These are phyloP conservation scores for Cremastinae sp. DNA, from an alignment of 2,888 invertebrate genomes.

Conservation along the genomic window DNA sequence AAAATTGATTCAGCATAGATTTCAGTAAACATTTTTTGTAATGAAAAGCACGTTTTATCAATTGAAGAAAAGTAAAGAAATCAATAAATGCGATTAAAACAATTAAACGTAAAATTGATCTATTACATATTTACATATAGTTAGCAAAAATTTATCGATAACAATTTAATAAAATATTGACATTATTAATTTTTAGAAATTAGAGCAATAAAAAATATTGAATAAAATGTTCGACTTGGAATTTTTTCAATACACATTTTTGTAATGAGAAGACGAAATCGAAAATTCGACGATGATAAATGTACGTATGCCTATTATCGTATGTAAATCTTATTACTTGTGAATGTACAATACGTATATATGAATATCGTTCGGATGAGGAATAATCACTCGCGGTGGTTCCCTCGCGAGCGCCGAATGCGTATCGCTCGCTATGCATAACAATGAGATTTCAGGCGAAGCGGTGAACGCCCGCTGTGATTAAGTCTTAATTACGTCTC, in stretches of 20 bases:
- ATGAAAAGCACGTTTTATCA: no score
- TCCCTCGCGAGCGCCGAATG: slow-evolving; percentile 59
- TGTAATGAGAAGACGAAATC: slow-evolving; percentile 7
- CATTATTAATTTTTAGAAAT: no score
- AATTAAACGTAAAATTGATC: no score
- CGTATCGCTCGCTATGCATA: slow-evolving; percentile 70
- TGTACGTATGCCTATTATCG: slow-evolving; percentile 66
- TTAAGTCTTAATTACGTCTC: slow-evolving; percentile 64
- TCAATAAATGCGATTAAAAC: no score
- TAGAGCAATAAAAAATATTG: not conserved
- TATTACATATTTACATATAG: no score
- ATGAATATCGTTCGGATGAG: slow-evolving; percentile 67
- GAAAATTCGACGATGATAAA: slow-evolving; percentile 42
- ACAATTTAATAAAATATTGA: no score
- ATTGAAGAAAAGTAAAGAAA: no score
- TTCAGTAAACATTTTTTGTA: no score
- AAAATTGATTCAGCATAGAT: no score
- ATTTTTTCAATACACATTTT: slow-evolving; percentile 11
- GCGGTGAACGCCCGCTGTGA: slow-evolving; percentile 54
- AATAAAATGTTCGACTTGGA: not conserved
- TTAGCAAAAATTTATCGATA: no score
- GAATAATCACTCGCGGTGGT: slow-evolving; percentile 70
- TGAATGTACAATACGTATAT: slow-evolving; percentile 32
- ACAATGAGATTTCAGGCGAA: slow-evolving; percentile 67
- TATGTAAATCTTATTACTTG: slow-evolving; percentile 67